Evolutionary conservation across 2,888 invertebrate genomes (phyloP), one percentile per base, ranked within the genome.

Genomic region (Polymixis flavicincta): DNA sequence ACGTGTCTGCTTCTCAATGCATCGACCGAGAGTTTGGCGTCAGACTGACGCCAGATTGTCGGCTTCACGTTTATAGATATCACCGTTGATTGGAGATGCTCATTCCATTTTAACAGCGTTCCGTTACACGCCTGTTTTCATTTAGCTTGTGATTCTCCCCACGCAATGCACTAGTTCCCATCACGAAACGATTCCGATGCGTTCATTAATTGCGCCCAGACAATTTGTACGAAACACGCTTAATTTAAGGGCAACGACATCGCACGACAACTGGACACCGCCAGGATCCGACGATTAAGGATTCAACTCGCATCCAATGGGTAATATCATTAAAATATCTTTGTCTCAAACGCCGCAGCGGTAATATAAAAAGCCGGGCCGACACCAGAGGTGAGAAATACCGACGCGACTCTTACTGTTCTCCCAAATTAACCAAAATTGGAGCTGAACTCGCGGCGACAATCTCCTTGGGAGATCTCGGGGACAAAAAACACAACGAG

Each of bases 311-410:
- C 96, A 93, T 95, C 93, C 93, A 91, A 92, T 93, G 93, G 93
- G 95, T 94, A 95, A 96, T 96, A 95, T 95, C 95, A 95, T 96
- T 96, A 96, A 96, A 96, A 96, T 96, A 95, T 95, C 95, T 96
- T 94, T 95, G 95, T 95, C 92, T 94, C 93, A 94, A 95, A 95
- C 90, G 92, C 94, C 95, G 94, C 93, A 88, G 92, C 91, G 91
- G 91, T 91, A 90, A 92, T 83, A 92, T 94, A 94, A 96, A 95
- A 96, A 96, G 92, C 90, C 87, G 87, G 87, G 90, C 90, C 92
- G 92, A 93, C 94, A 93, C 93, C 92, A 90, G 90, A 96, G 95
- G 96, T 96, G 96, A 96, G 94, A 96, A 95, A 95, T 94, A 92
- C 93, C 92, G 88, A 90, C 91, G 92, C 92, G 91, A 91, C 91